Evolutionary conservation across 2,113 vertebrate species (phyloP).

Genomic region (Plecotus auritus): DNA sequence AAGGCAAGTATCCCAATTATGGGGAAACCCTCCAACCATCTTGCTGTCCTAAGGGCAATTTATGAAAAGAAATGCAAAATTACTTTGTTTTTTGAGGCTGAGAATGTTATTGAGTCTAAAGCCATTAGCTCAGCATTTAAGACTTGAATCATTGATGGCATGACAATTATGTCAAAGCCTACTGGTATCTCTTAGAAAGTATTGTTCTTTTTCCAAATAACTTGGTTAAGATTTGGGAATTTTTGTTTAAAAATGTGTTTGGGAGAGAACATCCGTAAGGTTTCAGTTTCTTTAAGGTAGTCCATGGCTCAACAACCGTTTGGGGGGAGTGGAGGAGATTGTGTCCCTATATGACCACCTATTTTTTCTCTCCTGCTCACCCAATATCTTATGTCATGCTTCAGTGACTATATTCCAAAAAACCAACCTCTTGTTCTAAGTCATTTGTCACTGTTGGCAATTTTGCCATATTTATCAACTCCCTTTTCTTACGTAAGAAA

Average conservation of each 20-base stretch:
- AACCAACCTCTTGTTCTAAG: not conserved
- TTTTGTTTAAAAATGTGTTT: not conserved
- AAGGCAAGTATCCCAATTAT: not conserved
- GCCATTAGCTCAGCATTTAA: not conserved
- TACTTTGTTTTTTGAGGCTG: not conserved
- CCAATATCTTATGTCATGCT: not conserved
- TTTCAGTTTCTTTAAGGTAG: not conserved
- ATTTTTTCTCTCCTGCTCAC: not conserved
- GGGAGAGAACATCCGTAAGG: not conserved
- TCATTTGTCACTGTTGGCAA: not conserved
- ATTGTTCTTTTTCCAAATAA: not conserved
- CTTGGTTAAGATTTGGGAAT: not conserved
- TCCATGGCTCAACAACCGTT: not conserved
- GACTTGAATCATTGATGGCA: not conserved
- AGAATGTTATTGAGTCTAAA: not conserved
- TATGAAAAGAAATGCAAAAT: constrained; percentile 17
- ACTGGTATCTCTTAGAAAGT: not conserved
- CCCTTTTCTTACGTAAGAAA: not conserved
- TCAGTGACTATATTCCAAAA: not conserved
- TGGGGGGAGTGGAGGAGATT: not conserved
- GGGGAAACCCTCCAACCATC: not conserved
- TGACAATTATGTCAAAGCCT: not conserved
- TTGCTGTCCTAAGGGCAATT: not conserved
- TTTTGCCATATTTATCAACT: not conserved
- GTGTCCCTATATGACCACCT: not conserved